A percentile compares a stretch with the other conserved stretches of the same genome.
Evolutionary conservation across 2,113 vertebrate genomes (phyloP).

Genomic region (Oreochromis spilurus): DNA sequence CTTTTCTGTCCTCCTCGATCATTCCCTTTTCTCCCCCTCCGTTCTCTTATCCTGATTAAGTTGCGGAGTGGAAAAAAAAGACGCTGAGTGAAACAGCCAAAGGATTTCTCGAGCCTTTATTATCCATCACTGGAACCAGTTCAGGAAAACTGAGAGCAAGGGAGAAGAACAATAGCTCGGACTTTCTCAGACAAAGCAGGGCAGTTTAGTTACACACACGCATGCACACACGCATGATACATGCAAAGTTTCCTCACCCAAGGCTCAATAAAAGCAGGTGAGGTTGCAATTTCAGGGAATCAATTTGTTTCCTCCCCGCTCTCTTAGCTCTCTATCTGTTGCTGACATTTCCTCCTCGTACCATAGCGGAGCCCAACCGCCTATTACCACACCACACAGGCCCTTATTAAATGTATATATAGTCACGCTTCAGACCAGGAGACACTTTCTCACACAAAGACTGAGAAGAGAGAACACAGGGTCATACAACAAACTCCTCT

Average conservation of each 20-base stretch:
- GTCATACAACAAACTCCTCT: conserved; percentile 30
- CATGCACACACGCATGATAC: not conserved
- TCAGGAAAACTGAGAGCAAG: conserved; percentile 24
- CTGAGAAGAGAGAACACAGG: conserved; percentile 20
- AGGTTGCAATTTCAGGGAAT: conserved; percentile 43
- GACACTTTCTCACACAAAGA: conserved; percentile 67
- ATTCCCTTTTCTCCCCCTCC: not conserved
- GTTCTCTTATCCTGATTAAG: conserved; percentile 35
- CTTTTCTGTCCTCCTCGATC: not conserved
- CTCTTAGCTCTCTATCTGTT: conserved; percentile 56
- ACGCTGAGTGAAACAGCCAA: conserved; percentile 3
- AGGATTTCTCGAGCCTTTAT: conserved; percentile 36
- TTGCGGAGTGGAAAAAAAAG: not conserved
- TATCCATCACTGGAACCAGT: conserved; percentile 41
- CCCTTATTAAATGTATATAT: conserved; percentile 82
- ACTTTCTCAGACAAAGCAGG: conserved; percentile 2
- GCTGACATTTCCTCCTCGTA: conserved; percentile 66
- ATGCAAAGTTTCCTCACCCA: not conserved
- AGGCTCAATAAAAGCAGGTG: conserved; percentile 34
- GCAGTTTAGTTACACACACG: not conserved
- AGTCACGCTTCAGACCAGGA: conserved; percentile 68
- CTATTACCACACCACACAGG: conserved; percentile 74
- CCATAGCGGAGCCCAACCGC: conserved; percentile 65
- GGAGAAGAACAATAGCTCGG: not conserved
- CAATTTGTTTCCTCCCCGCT: conserved; percentile 62